phyloP scores from a whole-genome alignment of 2,888 invertebrate genomes.

The Eupithecia vulgata region DNA sequence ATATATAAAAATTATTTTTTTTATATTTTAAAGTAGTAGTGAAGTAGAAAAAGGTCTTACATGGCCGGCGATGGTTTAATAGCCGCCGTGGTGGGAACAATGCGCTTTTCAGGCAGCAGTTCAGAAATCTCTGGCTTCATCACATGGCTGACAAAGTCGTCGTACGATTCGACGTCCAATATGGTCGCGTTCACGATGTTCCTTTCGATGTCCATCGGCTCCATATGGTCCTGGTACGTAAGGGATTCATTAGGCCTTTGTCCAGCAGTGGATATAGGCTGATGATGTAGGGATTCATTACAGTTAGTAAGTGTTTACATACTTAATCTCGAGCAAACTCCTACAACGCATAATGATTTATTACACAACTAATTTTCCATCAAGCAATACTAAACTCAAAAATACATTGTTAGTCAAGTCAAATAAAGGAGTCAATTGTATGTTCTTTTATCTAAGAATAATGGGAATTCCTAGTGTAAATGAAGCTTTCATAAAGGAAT shows the following conservation, averaged over 20 bases:
- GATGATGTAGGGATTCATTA: not conserved
- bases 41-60: too few relatives aligned
- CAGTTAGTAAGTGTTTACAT: not conserved
- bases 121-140: not conserved
- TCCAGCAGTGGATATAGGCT: too few relatives aligned
- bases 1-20: too few relatives aligned
- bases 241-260: not conserved
- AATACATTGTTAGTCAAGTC: too few relatives aligned
- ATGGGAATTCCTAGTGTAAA: too few relatives aligned
- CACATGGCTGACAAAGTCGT: slow-evolving; percentile 80
- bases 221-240: slow-evolving; percentile 72
- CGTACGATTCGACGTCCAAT: slow-evolving; percentile 89
- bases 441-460: too few relatives aligned
- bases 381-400: too few relatives aligned
- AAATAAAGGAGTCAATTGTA: too few relatives aligned
- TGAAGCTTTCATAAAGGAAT: too few relatives aligned
- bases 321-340: not conserved
- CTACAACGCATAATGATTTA: not conserved
- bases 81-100: slow-evolving; percentile 39
- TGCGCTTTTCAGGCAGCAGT: not conserved
- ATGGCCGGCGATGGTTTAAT: slow-evolving; percentile 60
- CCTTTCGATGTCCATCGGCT: slow-evolving; percentile 88
- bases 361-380: too few relatives aligned
- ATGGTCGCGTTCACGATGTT: slow-evolving; percentile 82
- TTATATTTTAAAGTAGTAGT: too few relatives aligned